Percentiles rank a stretch among this genome's conserved stretches.
phyloP scores from a whole-genome alignment of 1,140 invertebrate genomes.

The Bombus polaris region DNA sequence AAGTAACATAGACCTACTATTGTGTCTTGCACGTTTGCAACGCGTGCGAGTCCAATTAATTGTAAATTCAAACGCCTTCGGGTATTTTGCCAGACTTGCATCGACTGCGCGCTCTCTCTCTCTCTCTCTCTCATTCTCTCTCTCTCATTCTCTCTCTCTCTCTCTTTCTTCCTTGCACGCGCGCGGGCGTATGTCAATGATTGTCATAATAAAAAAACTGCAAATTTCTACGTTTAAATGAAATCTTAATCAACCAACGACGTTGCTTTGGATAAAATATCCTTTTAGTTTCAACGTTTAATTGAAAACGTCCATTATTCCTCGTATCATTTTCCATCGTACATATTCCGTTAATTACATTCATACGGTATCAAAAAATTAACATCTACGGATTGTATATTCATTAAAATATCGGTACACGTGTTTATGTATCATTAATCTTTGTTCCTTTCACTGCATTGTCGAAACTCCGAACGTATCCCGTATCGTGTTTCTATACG shows the following conservation, averaged over 20 bases:
- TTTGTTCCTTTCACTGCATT: background rate
- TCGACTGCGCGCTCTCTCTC: background rate
- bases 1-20: background rate
- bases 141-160: background rate
- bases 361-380: background rate
- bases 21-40: background rate
- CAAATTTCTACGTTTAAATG: background rate
- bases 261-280: background rate
- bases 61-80: background rate
- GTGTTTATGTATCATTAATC: background rate
- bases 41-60: background rate
- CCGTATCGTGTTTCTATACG: background rate
- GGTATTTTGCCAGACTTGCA: background rate
- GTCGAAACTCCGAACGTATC: background rate
- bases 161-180: background rate
- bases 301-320: background rate
- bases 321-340: background rate
- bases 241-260: background rate
- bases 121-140: background rate
- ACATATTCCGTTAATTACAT: background rate
- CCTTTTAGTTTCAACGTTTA: background rate
- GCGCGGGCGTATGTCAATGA: background rate
- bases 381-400: too few relatives aligned
- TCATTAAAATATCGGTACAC: too few relatives aligned
- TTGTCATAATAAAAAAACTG: background rate